phyloP scores from a whole-genome alignment of 2,888 invertebrate species.

The Gisinianus flammeolus region DNA sequence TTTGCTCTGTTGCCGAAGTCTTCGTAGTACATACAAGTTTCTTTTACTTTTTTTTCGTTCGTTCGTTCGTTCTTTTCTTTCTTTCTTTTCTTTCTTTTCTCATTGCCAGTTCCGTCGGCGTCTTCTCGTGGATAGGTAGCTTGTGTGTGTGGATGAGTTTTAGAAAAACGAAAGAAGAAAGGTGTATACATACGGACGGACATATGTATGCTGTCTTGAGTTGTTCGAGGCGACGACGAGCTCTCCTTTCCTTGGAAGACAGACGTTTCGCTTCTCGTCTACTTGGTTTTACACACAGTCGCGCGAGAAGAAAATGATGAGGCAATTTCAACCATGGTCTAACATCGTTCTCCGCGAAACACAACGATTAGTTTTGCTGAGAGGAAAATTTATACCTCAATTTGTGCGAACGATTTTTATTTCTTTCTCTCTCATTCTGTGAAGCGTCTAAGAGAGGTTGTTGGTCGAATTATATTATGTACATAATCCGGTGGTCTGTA shows the following conservation, averaged over 20 bases:
- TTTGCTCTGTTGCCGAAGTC: conserved; percentile 8
- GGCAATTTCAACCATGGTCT: conserved; percentile 48
- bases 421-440: conserved; percentile 37
- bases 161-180: not conserved
- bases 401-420: conserved; percentile 48
- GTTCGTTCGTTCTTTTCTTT: not conserved
- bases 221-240: conserved; percentile 23
- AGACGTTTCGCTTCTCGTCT: conserved; percentile 22
- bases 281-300: conserved; percentile 27
- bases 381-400: conserved; percentile 49
- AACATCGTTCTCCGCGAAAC: conserved; percentile 46
- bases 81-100: conserved; percentile 1
- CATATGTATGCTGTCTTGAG: not conserved
- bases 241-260: conserved; percentile 12
- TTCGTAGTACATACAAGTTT: not conserved
- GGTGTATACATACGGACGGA: not conserved
- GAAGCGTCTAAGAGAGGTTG: not conserved
- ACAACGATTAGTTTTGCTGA: conserved; percentile 48
- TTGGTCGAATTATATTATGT: conserved; percentile 17
- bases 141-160: conserved; percentile 9
- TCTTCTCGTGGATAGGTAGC: not conserved
- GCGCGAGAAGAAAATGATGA: conserved; percentile 48
- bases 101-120: conserved; percentile 6
- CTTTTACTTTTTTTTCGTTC: not conserved
- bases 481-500: not conserved